Evolutionary conservation across 2,888 invertebrate species (phyloP).

Genomic region (Drosophila mimica): DNA sequence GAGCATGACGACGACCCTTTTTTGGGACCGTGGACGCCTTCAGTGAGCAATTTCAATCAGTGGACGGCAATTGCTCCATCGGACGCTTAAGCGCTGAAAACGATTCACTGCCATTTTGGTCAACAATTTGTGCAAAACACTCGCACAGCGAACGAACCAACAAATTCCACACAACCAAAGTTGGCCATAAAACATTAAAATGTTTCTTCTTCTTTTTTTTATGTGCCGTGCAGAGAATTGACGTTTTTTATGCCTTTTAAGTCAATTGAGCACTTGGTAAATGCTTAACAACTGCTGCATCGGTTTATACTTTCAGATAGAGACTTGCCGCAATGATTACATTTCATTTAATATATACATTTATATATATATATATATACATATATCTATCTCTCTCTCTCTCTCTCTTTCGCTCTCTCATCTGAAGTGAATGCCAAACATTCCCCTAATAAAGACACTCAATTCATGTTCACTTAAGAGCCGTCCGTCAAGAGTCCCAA

Average conservation of each 20-base stretch:
- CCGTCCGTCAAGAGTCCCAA: slow-evolving; percentile 1
- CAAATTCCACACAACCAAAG: slow-evolving; percentile 62
- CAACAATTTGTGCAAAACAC: slow-evolving; percentile 63
- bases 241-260: slow-evolving; percentile 23
- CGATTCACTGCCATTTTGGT: slow-evolving; percentile 60
- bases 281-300: slow-evolving; percentile 16
- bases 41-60: slow-evolving; percentile 61
- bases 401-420: background rate
- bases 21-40: slow-evolving; percentile 41
- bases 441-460: slow-evolving; percentile 9
- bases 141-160: slow-evolving; percentile 11
- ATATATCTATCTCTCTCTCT: background rate
- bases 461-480: slow-evolving; percentile 8
- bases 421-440: slow-evolving; percentile 1
- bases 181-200: slow-evolving; percentile 63
- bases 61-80: slow-evolving; percentile 61
- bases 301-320: background rate
- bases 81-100: slow-evolving; percentile 43
- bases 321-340: background rate
- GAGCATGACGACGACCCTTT: slow-evolving; percentile 52
- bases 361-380: background rate
- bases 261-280: slow-evolving; percentile 21
- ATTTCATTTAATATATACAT: background rate
- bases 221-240: slow-evolving; percentile 11
- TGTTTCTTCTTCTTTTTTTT: background rate